Conservation (phyloP, 2,797 vertebrate species). For the Aulostomus chinensis region DNA sequence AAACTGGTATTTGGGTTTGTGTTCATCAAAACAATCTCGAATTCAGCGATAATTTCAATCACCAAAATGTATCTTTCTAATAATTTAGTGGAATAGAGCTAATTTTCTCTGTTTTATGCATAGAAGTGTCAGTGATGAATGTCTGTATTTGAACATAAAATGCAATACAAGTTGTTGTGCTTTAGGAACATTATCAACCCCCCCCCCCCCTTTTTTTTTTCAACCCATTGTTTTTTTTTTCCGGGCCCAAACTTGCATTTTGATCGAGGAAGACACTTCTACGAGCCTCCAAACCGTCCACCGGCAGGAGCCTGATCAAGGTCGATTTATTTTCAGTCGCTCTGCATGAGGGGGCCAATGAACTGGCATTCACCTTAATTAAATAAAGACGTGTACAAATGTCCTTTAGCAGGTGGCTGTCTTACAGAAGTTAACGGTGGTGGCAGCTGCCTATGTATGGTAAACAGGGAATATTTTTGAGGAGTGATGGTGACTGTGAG, state of each 20-base stretch:
- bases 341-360: slow-evolving; percentile 71
- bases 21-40: slow-evolving; percentile 37
- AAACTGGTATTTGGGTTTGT: neutral
- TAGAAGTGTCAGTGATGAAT: neutral
- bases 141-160: too few species aligned
- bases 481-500: slow-evolving; percentile 71
- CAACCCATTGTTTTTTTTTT: too few species aligned
- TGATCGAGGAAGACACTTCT: slow-evolving; percentile 24
- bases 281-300: slow-evolving; percentile 41
- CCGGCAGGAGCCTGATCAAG: slow-evolving; percentile 73
- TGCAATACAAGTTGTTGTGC: too few species aligned
- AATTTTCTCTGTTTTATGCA: neutral
- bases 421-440: slow-evolving; percentile 77
- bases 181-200: too few species aligned
- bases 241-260: slow-evolving; percentile 60
- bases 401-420: slow-evolving; percentile 83
- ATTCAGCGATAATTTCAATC: slow-evolving; percentile 13
- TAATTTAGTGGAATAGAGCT: neutral
- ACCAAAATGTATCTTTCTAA: neutral
- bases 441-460: slow-evolving; percentile 84
- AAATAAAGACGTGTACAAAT: slow-evolving; percentile 84
- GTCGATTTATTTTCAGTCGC: slow-evolving; percentile 79
- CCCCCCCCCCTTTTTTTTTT: too few species aligned
- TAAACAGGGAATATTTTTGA: slow-evolving; percentile 78
- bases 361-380: slow-evolving; percentile 85